These are phyloP conservation scores for Pterostichus madidus DNA, from an alignment of 2,888 invertebrate species.

Conservation along the genomic window DNA sequence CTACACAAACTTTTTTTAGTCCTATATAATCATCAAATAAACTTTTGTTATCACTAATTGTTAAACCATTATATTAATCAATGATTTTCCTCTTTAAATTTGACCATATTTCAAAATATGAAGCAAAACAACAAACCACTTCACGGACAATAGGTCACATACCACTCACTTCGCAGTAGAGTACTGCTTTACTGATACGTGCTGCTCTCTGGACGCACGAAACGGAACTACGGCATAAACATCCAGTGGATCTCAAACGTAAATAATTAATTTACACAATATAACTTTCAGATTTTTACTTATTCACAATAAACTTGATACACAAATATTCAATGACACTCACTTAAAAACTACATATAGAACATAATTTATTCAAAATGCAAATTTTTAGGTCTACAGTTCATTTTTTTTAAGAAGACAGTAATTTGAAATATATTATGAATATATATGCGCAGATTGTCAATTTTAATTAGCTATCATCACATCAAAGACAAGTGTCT, in stretches of 20 bases:
- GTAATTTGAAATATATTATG: no score
- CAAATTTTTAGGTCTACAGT: no score
- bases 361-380: no score
- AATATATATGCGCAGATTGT: no score
- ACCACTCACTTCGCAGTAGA: conserved; percentile 33
- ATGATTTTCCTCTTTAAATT: conserved; percentile 54
- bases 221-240: not conserved
- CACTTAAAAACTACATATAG: not conserved
- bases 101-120: conserved; percentile 65
- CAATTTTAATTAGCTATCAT: no score
- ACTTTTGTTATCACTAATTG: conserved; percentile 24
- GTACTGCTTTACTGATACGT: not conserved
- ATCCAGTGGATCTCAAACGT: conserved; percentile 42
- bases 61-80: conserved; percentile 39
- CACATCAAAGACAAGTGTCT: no score
- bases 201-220: conserved; percentile 45
- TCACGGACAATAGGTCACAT: conserved; percentile 45
- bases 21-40: not conserved
- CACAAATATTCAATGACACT: not conserved
- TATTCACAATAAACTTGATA: not conserved
- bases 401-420: no score
- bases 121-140: conserved; percentile 63
- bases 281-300: not conserved
- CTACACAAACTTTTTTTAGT: conserved; percentile 3
- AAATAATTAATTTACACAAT: not conserved